Conservation (phyloP, 2,888 invertebrate species). For the Andrena fulva region DNA sequence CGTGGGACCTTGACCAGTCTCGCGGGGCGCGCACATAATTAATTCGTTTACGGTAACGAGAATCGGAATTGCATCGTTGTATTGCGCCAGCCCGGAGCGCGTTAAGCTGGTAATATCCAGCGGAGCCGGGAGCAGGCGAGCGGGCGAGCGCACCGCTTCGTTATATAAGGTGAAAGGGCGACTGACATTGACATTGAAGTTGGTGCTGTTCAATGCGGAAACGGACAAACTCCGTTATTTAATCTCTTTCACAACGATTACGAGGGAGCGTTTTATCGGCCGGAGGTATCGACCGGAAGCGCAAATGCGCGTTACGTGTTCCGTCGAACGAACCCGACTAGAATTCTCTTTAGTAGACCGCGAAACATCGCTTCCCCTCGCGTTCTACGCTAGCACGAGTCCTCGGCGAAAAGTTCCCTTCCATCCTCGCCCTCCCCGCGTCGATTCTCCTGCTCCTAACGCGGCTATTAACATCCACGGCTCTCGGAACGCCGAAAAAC, state of each 20-base stretch:
- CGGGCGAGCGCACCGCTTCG: conserved; percentile 62
- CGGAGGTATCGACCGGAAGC: conserved; percentile 63
- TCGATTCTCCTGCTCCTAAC: background rate
- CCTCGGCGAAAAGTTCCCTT: background rate
- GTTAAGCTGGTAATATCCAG: conserved; percentile 74
- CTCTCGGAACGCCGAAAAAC: background rate
- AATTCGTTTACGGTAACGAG: background rate
- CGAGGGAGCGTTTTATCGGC: conserved; percentile 61
- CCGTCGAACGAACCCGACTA: conserved; percentile 36
- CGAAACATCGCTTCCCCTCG: background rate
- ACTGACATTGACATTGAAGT: conserved; percentile 84
- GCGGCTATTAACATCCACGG: background rate
- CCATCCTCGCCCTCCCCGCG: background rate
- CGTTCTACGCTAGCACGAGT: background rate
- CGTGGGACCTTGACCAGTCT: too few relatives aligned
- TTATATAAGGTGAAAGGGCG: conserved; percentile 85
- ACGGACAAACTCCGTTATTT: conserved; percentile 82
- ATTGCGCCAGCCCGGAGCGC: conserved; percentile 62
- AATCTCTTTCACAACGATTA: conserved; percentile 83
- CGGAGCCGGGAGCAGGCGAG: conserved; percentile 57
- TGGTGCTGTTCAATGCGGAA: conserved; percentile 81
- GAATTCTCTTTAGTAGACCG: conserved; percentile 14
- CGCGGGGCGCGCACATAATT: background rate
- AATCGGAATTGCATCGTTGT: conserved; percentile 56
- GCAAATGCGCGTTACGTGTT: conserved; percentile 59